Percentiles rank a stretch among this genome's conserved stretches.
These are phyloP conservation scores for Diarsia brunnea DNA, from an alignment of 2,888 invertebrate species.

Conservation along the genomic window DNA sequence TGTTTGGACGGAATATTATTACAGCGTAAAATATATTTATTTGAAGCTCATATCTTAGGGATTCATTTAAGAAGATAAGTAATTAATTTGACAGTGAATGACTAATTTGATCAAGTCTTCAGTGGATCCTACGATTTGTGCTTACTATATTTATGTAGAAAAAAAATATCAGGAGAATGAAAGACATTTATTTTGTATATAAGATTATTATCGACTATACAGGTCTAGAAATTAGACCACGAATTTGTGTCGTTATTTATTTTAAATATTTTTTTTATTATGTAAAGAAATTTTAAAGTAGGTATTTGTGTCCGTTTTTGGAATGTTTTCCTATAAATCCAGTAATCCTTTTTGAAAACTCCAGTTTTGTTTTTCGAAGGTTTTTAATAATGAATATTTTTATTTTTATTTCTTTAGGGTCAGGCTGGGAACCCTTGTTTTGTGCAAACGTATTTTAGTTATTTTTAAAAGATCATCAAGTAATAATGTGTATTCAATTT, in stretches of 20 bases:
- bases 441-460: conserved; percentile 53
- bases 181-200: conserved; percentile 66
- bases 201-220: conserved; percentile 45
- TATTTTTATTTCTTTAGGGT: conserved; percentile 12
- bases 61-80: background rate
- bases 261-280: conserved; percentile 25
- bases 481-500: conserved; percentile 30
- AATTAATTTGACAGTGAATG: background rate
- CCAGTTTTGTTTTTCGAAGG: conserved; percentile 23
- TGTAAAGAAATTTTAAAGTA: conserved; percentile 42
- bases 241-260: conserved; percentile 32
- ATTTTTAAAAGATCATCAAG: conserved; percentile 9
- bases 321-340: conserved; percentile 66
- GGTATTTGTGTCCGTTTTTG: conserved; percentile 57
- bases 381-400: conserved; percentile 27
- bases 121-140: background rate
- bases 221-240: conserved; percentile 31
- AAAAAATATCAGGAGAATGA: conserved; percentile 48
- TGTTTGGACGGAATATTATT: conserved; percentile 11
- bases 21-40: conserved; percentile 12
- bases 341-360: conserved; percentile 25
- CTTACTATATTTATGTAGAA: conserved; percentile 19
- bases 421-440: conserved; percentile 38
- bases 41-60: background rate
- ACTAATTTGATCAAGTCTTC: background rate